Evolutionary conservation across 2,888 invertebrate genomes (phyloP).

Genomic region (Pristionchus japonicus): DNA sequence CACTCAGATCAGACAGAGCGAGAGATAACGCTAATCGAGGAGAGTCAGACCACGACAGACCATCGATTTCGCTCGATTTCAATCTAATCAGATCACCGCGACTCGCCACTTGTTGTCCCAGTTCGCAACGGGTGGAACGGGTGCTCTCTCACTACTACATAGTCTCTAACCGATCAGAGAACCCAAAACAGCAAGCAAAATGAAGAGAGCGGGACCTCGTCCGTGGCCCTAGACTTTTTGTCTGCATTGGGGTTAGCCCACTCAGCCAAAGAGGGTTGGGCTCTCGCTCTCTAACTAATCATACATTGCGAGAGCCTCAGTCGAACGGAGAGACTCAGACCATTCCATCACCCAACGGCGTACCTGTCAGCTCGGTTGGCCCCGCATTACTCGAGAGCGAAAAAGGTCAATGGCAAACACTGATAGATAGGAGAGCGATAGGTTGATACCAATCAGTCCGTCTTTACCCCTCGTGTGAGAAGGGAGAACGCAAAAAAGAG

Average conservation of each 20-base stretch:
- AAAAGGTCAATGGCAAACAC: slow-evolving; percentile 27
- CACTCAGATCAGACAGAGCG: neutral
- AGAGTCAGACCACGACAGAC: neutral
- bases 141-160: neutral
- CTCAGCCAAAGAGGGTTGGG: too few relatives aligned
- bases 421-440: neutral
- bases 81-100: neutral
- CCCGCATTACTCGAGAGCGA: neutral
- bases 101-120: neutral
- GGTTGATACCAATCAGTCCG: neutral
- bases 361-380: neutral
- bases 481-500: too few relatives aligned
- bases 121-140: neutral
- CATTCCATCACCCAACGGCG: neutral
- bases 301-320: neutral
- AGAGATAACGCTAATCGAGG: neutral
- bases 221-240: too few relatives aligned
- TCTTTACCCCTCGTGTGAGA: neutral
- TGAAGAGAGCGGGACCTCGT: neutral
- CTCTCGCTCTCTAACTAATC: neutral
- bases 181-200: neutral
- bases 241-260: too few relatives aligned
- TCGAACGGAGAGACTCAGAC: neutral
- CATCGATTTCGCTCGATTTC: neutral
- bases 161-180: neutral